Base-by-base conservation (phyloP, 1,140 invertebrate genomes). In the Zophobas morio region DNA sequence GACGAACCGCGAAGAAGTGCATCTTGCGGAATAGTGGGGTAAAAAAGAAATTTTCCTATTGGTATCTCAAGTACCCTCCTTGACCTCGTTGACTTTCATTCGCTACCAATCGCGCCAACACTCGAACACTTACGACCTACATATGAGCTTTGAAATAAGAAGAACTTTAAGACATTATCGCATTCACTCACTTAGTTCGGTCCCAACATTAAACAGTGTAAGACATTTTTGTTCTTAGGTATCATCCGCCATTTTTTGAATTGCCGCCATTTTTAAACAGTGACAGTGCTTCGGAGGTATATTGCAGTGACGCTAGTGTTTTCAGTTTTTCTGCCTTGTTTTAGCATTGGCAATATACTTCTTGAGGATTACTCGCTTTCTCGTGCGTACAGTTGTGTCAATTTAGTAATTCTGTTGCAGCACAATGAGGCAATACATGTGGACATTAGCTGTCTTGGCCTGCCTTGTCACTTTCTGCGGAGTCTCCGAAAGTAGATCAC, bases 61-160 rank as follows among this genome's bases (percentile, higher is more conserved):
- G 74, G 74, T 76, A 1, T 32, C 36, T 6, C 8, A 32, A 72
- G 51, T 78, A 78, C 78, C 76, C 71, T 80, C 81, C 82, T 83
- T 83, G 83, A 84, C 82, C 80, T 80, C 77, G 57, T 78, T 82
- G 79, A 74, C 34, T 75, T 56, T 47, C 76, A 76, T 75, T 74
- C 42, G 82, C 82, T 80, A 47, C 74, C 39, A 51, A 60, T 77
- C 77, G 81, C 82, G 79, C 74, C 74, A 71, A 76, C 76, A 75
- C 72, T 75, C 82, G 76, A 76, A 75, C 73, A 78, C 70, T 72
- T 77, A 75, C 84, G 84, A 85, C 84, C 83, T 84, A 84, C 84
- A 85, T 85, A 83, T 77, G 74, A 54, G 80, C 83, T 83, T 86
- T 85, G 84, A 86, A 86, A 85, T 85, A 85, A 86, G 85, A 85